Base-by-base conservation (phyloP, 2,888 invertebrate genomes). In the Torymus texanus region DNA sequence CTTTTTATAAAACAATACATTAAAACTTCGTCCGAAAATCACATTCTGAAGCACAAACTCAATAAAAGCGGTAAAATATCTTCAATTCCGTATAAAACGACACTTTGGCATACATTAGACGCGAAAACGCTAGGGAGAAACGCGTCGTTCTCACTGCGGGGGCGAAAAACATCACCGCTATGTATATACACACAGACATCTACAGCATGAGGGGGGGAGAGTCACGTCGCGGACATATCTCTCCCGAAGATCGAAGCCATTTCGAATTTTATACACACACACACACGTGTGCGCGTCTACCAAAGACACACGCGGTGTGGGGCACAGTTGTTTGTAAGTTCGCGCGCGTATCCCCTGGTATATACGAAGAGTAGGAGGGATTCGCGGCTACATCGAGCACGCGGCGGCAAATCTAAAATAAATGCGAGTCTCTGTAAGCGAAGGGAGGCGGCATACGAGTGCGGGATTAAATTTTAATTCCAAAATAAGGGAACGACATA, bases 401-500 rank as follows among this genome's bases (percentile, higher is more conserved):
- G 56, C 55, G 82, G 81, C 83, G 85, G 85, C 85, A 86, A 84
- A 84, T 84, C 84, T 81, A 83, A 87, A 87, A 87, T 87, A 86
- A 85, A 83, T 85, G 86, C 41, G 41, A 87, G 88, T 88, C 86
- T 85, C 83, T 85, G 82, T 82, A 82, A 79, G 78, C 73, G 53
- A 18, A 41, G 62, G 70, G 50, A 1, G 24, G 24, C 18, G 73
- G 59, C 63, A 53, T 0, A 61, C 5, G 66, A 24, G 41, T 58
- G 65, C 21, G 2, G 87, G 87, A 89, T 90, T 90, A 90, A 89
- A 89, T 87, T 90, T 90, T 89, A 88, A 90, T 90, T 88, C 88
- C 85, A 85, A 86, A 89, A 88, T 87, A 90, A 89, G 87, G 87
- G 86, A 71, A 88, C 88, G 87, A 89, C 88, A 88, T 88, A 89